Conservation (phyloP, 2,888 invertebrate genomes). For the Cheiracanthium punctorium region DNA sequence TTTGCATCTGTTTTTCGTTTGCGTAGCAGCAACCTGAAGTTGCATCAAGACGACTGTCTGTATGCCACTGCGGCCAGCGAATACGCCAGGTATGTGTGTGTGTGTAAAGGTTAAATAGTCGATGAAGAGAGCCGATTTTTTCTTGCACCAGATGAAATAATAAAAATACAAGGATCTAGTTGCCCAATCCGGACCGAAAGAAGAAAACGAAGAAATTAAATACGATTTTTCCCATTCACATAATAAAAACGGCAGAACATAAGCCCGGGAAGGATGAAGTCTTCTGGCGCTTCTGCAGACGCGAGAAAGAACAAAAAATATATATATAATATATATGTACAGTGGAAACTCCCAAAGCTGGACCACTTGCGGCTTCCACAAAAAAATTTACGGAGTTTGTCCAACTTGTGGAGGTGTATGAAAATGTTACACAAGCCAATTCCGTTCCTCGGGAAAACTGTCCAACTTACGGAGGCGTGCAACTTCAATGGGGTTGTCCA, state of each 20-base stretch:
- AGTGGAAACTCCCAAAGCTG: no score
- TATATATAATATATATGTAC: no score
- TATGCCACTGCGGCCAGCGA: background rate
- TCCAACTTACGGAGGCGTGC: no score
- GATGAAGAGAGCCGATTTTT: constrained; percentile 34
- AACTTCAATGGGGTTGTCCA: no score
- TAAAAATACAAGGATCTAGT: constrained; percentile 1
- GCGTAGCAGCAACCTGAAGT: background rate
- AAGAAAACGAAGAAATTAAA: constrained; percentile 53
- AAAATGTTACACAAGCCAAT: no score
- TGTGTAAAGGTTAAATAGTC: constrained; percentile 3
- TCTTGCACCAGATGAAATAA: constrained; percentile 24
- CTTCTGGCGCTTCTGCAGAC: constrained; percentile 23
- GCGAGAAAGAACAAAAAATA: constrained; percentile 30
- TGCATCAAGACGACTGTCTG: background rate
- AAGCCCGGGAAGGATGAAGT: constrained; percentile 33
- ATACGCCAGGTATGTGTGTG: background rate
- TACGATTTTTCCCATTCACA: constrained; percentile 40
- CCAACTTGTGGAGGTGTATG: no score
- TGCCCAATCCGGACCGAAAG: constrained; percentile 40
- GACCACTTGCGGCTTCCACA: no score
- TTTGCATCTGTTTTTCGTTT: no score
- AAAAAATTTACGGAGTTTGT: no score
- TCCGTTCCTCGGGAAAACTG: no score
- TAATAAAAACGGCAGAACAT: constrained; percentile 46